Evolutionary conservation across 2,113 vertebrate genomes (phyloP), one percentile per base, ranked within the genome.

Genomic region (Anhinga anhinga): DNA sequence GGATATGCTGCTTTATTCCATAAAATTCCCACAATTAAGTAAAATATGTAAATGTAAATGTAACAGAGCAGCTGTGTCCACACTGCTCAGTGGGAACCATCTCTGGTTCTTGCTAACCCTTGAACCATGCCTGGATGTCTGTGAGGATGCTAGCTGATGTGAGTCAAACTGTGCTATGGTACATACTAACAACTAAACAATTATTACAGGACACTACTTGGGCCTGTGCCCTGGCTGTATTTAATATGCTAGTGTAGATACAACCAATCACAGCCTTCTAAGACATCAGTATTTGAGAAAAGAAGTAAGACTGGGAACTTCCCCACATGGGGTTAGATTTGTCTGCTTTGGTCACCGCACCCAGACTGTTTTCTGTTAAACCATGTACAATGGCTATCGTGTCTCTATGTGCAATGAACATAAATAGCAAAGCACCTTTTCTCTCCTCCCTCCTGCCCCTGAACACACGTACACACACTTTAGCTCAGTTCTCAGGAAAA

Each of bases 401-500:
- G 88, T 56, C 21, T 55, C 30, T 40, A 65, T 59, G 59, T 58
- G 53, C 15, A 67, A 12, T 3, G 38, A 62, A 25, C 26, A 76
- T 30, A 53, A 92, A 63, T 44, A 86, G 27, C 56, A 91, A 78
- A 70, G 18, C 38, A 78, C 30, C 38, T 86, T 72, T 70, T 80
- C 45, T 86, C 69, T 88, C 47, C 70, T 91, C 66, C 88, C 22
- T 20, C 26, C 53, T 69, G 49, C 32, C 59, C 44, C 67, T 80
- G 67, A 66, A 38, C 56, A 97, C 94, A 92, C 53, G 76, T 94
- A 95, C 82, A 67, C 88, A 97, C 53, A 56, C 40, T 47, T 65
- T 25, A 44, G 84, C 20, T 61, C 8, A 5, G 52, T 27, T 45
- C 56, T 63, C 94, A 97, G 96, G 87, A 97, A 97, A 97, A 96